These are phyloP conservation scores for Sapayoa aenigma DNA, from an alignment of 2,113 vertebrate genomes.

Conservation along the genomic window DNA sequence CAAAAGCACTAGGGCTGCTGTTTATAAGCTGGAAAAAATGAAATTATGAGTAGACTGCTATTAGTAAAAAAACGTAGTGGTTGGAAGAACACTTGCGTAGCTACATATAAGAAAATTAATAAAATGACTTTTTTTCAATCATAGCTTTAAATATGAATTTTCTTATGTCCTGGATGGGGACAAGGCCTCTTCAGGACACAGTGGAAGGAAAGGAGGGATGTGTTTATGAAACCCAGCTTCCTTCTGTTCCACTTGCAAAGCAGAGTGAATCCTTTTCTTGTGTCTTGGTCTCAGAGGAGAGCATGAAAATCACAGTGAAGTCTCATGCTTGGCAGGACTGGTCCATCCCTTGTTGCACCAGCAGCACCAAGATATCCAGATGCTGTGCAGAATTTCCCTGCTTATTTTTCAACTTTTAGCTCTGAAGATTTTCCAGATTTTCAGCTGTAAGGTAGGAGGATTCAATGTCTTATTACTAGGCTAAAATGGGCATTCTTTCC, in stretches of 20 bases:
- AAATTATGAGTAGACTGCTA: not conserved
- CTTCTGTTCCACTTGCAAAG: not conserved
- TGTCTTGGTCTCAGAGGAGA: not conserved
- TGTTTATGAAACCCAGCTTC: not conserved
- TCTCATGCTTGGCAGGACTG: not conserved
- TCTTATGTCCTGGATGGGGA: not conserved
- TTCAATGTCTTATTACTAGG: not conserved
- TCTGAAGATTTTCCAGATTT: not conserved
- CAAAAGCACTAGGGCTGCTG: not conserved
- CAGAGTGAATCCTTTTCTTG: not conserved
- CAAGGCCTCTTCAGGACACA: not conserved
- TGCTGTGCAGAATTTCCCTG: not conserved
- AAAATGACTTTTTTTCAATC: not conserved
- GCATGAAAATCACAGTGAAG: not conserved
- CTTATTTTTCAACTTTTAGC: not conserved
- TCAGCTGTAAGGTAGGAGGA: not conserved
- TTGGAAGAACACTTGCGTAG: not conserved
- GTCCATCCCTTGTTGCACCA: not conserved
- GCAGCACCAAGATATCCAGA: fast-evolving
- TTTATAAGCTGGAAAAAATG: not conserved
- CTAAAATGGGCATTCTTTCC: not conserved
- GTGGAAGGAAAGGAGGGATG: not conserved
- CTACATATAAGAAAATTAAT: not conserved
- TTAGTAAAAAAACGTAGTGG: not conserved
- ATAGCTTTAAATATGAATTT: not conserved